Evolutionary conservation across 2,888 invertebrate species (phyloP), one percentile per base, ranked within the genome.

Genomic region (Agriopis leucophaearia): DNA sequence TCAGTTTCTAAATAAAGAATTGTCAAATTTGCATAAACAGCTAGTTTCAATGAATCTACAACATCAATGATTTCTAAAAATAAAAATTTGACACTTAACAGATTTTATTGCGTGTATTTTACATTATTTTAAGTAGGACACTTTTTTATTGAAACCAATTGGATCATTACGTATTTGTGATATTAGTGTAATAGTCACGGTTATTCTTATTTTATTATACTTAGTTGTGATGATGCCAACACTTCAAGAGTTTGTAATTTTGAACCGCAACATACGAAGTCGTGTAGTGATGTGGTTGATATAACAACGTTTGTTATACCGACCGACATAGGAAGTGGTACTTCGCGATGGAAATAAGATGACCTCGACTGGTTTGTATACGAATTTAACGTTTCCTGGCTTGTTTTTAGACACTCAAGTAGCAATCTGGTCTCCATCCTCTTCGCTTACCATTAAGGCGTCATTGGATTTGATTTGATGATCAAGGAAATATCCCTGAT

Each of bases 391-490:
- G 55, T 55, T 42, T 18, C 1, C 8, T 18, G 55, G 27, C 27
- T 55, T 55, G 55, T 55, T 55, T 55, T 55, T 42, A n/a, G n/a
- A n/a, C n/a, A n/a, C 55, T 55, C 42, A 18, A n/a, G n/a, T n/a
- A n/a, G n/a, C 9, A n/a, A n/a, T n/a, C 44, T n/a, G 44, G 6
- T 4, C 4, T 12, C 12, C 27, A 1, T 27, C 27, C 27, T 27
- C 27, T 27, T 27, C 27, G 27, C 3, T 27, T 27, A 27, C 5
- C 5, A 27, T 27, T 27, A 27, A 27, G 27, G 27, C 27, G 27
- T 27, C 27, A 27, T 27, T 27, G 4, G 27, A 27, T 3, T 27
- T 27, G 27, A 27, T 27, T 27, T 27, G 27, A 27, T n/a, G n/a
- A n/a, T n/a, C n/a, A n/a, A n/a, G n/a, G n/a, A n/a, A 27, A 27